Conservation (phyloP, 2,797 vertebrate species). For the Botia almorhae region DNA sequence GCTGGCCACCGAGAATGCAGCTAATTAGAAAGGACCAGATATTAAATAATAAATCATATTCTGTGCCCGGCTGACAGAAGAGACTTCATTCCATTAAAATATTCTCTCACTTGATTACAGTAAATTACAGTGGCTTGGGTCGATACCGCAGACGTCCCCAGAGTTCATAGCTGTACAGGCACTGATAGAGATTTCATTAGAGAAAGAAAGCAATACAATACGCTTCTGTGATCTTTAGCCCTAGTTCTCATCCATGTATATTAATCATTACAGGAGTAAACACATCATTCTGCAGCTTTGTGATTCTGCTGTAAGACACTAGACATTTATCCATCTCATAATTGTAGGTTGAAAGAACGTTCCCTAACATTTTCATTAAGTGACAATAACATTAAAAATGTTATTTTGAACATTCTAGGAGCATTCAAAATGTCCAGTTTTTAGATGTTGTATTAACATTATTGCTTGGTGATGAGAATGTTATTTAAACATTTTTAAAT, state of each 20-base stretch:
- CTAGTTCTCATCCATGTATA: background rate
- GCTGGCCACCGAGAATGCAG: slow-evolving; percentile 56
- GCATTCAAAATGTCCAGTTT: too few species aligned
- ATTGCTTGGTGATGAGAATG: too few species aligned
- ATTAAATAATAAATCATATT: slow-evolving; percentile 75
- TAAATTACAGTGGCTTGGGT: slow-evolving; percentile 67
- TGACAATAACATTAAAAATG: too few species aligned
- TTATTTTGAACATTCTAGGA: too few species aligned
- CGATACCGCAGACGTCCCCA: slow-evolving; percentile 48
- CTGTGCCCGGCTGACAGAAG: slow-evolving; percentile 63
- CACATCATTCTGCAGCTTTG: background rate
- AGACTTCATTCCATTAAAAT: slow-evolving; percentile 72
- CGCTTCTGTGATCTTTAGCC: slow-evolving; percentile 28
- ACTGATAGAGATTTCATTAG: slow-evolving; percentile 34
- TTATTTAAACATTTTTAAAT: too few species aligned
- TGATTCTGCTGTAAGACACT: background rate
- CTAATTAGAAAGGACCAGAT: slow-evolving; percentile 73
- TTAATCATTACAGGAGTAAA: slow-evolving; percentile 23
- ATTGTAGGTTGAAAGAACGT: too few species aligned
- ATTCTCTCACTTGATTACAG: slow-evolving; percentile 71
- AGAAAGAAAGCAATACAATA: slow-evolving; percentile 22
- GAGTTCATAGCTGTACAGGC: slow-evolving; percentile 20
- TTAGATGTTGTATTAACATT: too few species aligned
- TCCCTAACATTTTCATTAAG: too few species aligned
- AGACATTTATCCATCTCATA: too few species aligned